These are phyloP conservation scores for Lampris megalopsis DNA, from an alignment of 2,113 vertebrate genomes.

Conservation along the genomic window DNA sequence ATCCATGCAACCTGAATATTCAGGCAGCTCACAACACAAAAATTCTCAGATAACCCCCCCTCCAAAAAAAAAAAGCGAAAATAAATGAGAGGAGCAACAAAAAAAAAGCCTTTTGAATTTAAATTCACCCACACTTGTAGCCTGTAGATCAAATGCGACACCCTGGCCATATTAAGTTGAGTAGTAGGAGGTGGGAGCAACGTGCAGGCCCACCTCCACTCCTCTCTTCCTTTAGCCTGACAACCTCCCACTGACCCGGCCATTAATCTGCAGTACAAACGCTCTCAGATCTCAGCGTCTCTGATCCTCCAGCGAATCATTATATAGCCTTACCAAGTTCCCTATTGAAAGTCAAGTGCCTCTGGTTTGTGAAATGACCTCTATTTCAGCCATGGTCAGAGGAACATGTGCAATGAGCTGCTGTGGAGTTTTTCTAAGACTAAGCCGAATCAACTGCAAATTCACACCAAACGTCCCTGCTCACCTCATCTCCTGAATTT, in stretches of 20 bases:
- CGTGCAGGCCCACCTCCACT: constrained; percentile 43
- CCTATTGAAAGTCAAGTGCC: constrained; percentile 75
- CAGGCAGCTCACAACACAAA: constrained; percentile 13
- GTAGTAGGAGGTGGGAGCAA: constrained; percentile 23
- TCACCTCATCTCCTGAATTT: constrained; percentile 8
- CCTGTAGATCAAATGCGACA: constrained; percentile 47
- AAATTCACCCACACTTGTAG: background rate
- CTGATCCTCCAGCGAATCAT: constrained; percentile 78
- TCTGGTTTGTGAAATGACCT: constrained; percentile 71
- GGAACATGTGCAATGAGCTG: constrained; percentile 21
- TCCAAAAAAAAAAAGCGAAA: constrained; percentile 2
- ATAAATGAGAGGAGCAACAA: constrained; percentile 28
- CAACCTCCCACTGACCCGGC: constrained; percentile 67
- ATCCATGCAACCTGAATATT: constrained; percentile 26
- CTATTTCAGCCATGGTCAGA: constrained; percentile 58
- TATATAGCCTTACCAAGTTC: constrained; percentile 62
- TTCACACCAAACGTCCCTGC: constrained; percentile 19
- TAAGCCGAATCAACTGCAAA: constrained; percentile 20
- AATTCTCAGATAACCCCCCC: constrained; percentile 1
- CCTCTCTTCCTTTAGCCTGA: constrained; percentile 44
- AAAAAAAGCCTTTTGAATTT: constrained; percentile 42
- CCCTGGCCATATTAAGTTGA: constrained; percentile 29
- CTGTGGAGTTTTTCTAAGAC: background rate
- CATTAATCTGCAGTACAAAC: constrained; percentile 74
- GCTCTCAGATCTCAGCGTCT: constrained; percentile 74